A percentile compares a stretch with the other conserved stretches of the same genome.
These are phyloP conservation scores for Drosophila willistoni DNA, from an alignment of 1,140 invertebrate species.

Conservation along the genomic window DNA sequence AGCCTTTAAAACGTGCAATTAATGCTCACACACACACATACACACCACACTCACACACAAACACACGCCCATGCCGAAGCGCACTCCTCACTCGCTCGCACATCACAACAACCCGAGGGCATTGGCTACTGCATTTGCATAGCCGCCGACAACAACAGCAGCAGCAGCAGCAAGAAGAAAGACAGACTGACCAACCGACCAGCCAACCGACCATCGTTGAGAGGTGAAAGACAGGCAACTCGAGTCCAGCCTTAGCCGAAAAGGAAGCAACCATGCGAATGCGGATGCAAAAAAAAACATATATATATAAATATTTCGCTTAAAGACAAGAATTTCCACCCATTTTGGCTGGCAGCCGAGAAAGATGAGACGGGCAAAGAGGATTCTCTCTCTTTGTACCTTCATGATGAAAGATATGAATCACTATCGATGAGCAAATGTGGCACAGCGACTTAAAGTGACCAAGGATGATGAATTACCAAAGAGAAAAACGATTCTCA, in stretches of 20 bases:
- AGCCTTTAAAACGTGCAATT: conserved; percentile 79
- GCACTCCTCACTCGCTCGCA: conserved; percentile 63
- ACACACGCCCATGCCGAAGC: conserved; percentile 27
- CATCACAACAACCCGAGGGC: conserved; percentile 82
- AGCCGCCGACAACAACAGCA: conserved; percentile 58
- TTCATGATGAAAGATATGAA: conserved; percentile 13
- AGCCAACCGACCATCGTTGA: neutral
- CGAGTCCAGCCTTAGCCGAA: conserved; percentile 11
- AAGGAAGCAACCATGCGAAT: conserved; percentile 12
- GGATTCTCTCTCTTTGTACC: neutral
- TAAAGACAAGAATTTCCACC: conserved; percentile 14
- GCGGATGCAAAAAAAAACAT: neutral
- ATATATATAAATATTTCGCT: conserved; percentile 1
- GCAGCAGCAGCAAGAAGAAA: neutral
- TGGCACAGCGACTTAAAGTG: neutral
- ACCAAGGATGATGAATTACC: neutral
- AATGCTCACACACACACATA: conserved; percentile 58
- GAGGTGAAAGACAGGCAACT: conserved; percentile 12
- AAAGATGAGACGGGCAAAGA: neutral
- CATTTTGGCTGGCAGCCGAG: neutral
- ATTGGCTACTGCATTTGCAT: conserved; percentile 83
- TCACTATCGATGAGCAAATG: conserved; percentile 6
- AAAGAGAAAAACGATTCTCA: too few species aligned
- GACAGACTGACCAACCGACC: neutral
- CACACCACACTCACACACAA: conserved; percentile 27